Base-by-base conservation (phyloP, 2,113 vertebrate species). In the Oriolus oriolus region DNA sequence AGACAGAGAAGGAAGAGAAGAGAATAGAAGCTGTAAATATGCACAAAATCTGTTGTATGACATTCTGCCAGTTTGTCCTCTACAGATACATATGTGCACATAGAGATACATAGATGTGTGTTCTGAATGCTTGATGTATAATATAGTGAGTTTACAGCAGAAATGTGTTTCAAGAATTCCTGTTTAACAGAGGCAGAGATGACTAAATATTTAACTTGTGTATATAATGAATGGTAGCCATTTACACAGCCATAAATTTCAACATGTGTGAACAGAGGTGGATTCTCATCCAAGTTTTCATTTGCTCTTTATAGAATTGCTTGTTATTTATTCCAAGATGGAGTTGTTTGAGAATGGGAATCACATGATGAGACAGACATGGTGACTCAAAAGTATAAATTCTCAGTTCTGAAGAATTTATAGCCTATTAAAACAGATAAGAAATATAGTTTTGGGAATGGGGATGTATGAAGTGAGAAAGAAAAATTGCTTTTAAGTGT, bases 151-250 rank as follows among this genome's bases (percentile, higher is more conserved):
- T 74, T 91, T 79, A 69, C 10, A 49, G 13, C 6, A 88, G 61
- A 82, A 95, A 84, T 37, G 18, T 56, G 3, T 77, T 95, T 88
- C 41, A 85, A 64, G 63, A 75, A 89, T 91, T 91, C 70, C 31
- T 87, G 14, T 65, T n/a, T 71, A 95, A 76, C 42, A 47, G 44
- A 91, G 44, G 41, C 28, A 90, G 87, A 96, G 56, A 60, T 88
- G 60, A 74, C 57, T 92, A 82, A 92, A 89, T 94, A 88, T 78
- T 95, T 89, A 87, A 71, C 50, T 89, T 95, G 42, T 61, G 7
- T 59, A 57, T 84, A 42, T 83, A 68, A 78, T 66, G 77, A 94
- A 88, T 70, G 33, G 61, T 31, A 87, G n/a, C 37, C 68, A 73
- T 89, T 90, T 93, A 24, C 23, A 90, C 16, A 86, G 26, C 27